Percentiles rank a stretch among this genome's conserved stretches.
phyloP scores from a whole-genome alignment of 2,113 vertebrate species.

The Atrichornis clamosus region DNA sequence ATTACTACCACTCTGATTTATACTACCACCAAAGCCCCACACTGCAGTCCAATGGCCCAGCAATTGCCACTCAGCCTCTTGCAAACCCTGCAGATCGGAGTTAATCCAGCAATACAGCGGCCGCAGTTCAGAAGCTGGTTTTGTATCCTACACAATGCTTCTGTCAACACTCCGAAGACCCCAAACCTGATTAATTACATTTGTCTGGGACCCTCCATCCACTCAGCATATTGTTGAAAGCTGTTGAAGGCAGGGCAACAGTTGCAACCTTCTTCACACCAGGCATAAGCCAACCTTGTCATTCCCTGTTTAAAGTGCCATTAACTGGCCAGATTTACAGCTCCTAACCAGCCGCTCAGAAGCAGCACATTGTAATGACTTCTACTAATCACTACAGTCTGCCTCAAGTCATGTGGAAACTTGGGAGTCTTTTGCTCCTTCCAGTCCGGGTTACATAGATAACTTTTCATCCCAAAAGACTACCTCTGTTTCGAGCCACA shows the following conservation, averaged over 20 bases:
- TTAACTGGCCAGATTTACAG: constrained; percentile 86
- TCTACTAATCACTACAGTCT: constrained; percentile 41
- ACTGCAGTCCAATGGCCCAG: neutral
- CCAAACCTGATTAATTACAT: constrained; percentile 79
- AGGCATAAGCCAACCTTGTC: constrained; percentile 79
- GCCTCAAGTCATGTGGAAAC: neutral
- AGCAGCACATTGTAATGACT: constrained; percentile 49
- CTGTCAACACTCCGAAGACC: constrained; percentile 75
- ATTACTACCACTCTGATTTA: neutral
- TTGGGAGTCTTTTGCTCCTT: neutral
- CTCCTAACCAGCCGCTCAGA: constrained; percentile 72
- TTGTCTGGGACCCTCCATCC: constrained; percentile 75
- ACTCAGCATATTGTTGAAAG: constrained; percentile 81
- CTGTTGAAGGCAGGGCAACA: constrained; percentile 80
- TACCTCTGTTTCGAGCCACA: neutral
- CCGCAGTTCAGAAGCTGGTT: constrained; percentile 47
- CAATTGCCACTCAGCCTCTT: neutral
- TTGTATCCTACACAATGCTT: constrained; percentile 70
- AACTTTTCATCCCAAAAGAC: neutral
- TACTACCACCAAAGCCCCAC: neutral
- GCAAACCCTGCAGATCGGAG: neutral
- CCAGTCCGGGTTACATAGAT: neutral
- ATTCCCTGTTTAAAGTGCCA: constrained; percentile 76
- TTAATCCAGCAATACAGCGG: neutral
- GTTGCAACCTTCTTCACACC: constrained; percentile 81